phyloP scores from a whole-genome alignment of 2,113 vertebrate species.

The Cebidichthys violaceus region DNA sequence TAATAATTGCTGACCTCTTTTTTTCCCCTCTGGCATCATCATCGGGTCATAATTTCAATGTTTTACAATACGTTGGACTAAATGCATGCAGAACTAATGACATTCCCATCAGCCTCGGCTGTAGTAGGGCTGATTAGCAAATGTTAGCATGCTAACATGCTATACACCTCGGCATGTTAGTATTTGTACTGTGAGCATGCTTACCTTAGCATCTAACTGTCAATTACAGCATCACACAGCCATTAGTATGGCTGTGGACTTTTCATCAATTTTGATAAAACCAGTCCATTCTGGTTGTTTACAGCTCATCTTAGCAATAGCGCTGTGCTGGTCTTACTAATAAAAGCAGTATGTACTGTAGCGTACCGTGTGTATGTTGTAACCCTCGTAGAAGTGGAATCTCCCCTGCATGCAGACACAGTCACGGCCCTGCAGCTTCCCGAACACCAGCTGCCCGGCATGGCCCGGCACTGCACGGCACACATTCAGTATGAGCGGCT shows the following conservation, averaged over 20 bases:
- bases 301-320: background rate
- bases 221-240: background rate
- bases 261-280: background rate
- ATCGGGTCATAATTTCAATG: background rate
- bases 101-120: background rate
- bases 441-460: conserved; percentile 83
- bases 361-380: conserved; percentile 79
- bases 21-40: background rate
- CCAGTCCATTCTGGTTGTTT: background rate
- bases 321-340: background rate
- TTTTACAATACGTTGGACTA: background rate
- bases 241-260: background rate
- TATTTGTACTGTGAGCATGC: background rate
- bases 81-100: background rate
- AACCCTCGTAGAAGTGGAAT: conserved; percentile 87
- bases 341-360: background rate
- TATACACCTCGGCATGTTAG: background rate
- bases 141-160: background rate
- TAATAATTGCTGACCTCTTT: no score
- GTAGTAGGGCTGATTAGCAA: background rate
- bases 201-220: background rate
- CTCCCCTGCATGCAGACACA: conserved; percentile 87
- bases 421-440: conserved; percentile 74
- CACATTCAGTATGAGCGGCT: conserved; percentile 31
- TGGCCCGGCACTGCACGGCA: conserved; percentile 79